These are phyloP conservation scores for Macrophya annulata DNA, from an alignment of 2,888 invertebrate genomes.

Conservation along the genomic window DNA sequence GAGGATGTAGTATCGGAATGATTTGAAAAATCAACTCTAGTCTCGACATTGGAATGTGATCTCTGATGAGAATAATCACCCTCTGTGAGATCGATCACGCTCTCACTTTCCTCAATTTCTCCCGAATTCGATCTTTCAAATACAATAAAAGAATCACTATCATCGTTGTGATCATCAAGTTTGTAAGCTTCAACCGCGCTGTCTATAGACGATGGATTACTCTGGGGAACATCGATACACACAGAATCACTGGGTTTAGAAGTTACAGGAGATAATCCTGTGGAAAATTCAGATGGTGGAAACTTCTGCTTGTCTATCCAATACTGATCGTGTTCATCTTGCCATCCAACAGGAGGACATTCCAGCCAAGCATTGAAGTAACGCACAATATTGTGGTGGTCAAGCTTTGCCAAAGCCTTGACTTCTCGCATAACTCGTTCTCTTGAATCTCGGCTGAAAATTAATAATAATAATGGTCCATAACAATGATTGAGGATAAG, in stretches of 20 bases:
- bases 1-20: background rate
- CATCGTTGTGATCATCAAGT: conserved; percentile 59
- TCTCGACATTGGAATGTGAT: conserved; percentile 8
- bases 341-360: conserved; percentile 94
- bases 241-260: conserved; percentile 68
- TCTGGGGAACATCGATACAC: conserved; percentile 70
- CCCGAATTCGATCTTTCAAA: conserved; percentile 77
- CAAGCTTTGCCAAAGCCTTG: conserved; percentile 95
- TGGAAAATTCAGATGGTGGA: conserved; percentile 68
- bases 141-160: conserved; percentile 80
- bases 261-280: conserved; percentile 67
- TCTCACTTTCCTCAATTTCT: conserved; percentile 67
- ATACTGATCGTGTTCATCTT: conserved; percentile 88
- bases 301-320: conserved; percentile 79
- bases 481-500: conserved; percentile 46
- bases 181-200: conserved; percentile 73
- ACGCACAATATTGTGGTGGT: conserved; percentile 97
- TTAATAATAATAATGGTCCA: conserved; percentile 34
- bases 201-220: conserved; percentile 72
- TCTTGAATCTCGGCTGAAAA: conserved; percentile 87
- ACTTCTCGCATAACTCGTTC: conserved; percentile 97
- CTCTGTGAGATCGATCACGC: conserved; percentile 42
- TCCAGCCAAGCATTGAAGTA: conserved; percentile 99
- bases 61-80: conserved; percentile 13
- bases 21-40: conserved; percentile 13